Evolutionary conservation across 2,113 vertebrate species (phyloP).

Genomic region (Macroglossus sobrinus): DNA sequence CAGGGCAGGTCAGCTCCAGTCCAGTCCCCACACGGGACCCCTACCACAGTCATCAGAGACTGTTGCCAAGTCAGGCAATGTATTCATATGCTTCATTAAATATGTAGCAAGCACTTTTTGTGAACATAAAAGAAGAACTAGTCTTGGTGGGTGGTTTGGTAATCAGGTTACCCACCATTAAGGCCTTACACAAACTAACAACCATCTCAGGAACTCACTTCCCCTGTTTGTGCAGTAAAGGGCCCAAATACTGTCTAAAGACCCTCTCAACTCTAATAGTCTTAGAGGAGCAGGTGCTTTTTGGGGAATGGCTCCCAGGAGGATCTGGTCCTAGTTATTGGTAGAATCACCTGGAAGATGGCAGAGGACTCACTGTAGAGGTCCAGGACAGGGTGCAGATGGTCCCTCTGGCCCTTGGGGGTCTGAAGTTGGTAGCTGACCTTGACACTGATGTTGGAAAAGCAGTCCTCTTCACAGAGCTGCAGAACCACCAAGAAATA

Average conservation of each 20-base stretch:
- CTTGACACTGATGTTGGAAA: slow-evolving; percentile 69
- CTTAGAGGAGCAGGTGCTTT: not conserved
- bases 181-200: not conserved
- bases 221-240: not conserved
- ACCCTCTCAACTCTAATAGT: not conserved
- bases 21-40: no score
- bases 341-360: slow-evolving; percentile 75
- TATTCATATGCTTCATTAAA: not conserved
- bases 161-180: not conserved
- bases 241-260: not conserved
- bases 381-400: slow-evolving; percentile 65
- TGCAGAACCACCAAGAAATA: not conserved
- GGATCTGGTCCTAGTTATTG: not conserved
- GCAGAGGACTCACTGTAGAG: slow-evolving; percentile 38
- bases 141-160: not conserved
- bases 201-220: not conserved
- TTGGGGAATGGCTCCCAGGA: not conserved
- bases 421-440: slow-evolving; percentile 69
- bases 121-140: not conserved
- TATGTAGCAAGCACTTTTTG: not conserved
- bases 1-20: not conserved
- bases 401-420: not conserved
- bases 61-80: not conserved
- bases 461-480: slow-evolving; percentile 75
- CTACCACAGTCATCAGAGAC: not conserved